phyloP scores from a whole-genome alignment of 2,113 vertebrate species.

The Vimba vimba region DNA sequence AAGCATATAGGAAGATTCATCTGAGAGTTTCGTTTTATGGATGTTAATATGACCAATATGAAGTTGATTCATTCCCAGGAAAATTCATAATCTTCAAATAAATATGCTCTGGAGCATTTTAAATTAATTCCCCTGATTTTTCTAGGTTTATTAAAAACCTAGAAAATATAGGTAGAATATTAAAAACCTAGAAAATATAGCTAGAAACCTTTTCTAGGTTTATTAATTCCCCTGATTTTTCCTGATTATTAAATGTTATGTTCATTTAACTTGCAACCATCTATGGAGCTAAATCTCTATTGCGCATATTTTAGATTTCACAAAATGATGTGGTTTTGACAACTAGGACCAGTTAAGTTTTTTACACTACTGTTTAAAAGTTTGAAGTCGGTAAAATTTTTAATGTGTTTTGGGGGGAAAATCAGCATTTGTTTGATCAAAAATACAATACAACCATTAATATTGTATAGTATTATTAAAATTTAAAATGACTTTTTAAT shows the following conservation, averaged over 20 bases:
- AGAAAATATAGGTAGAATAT: too few species aligned
- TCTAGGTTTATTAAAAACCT: too few species aligned
- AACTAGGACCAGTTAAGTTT: background rate
- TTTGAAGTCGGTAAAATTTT: too few species aligned
- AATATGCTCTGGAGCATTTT: background rate
- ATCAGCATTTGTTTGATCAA: too few species aligned
- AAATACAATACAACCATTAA: too few species aligned
- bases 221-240: background rate
- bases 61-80: too few species aligned
- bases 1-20: constrained; percentile 3
- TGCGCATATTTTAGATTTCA: background rate
- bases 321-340: background rate
- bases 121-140: background rate
- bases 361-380: background rate
- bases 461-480: too few species aligned
- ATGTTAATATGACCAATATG: background rate
- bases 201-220: too few species aligned
- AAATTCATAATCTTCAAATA: too few species aligned
- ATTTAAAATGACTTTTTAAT: too few species aligned
- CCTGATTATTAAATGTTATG: background rate
- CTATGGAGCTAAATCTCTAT: background rate
- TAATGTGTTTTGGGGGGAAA: rapidly evolving
- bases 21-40: background rate
- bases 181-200: too few species aligned
- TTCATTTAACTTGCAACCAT: background rate